A percentile compares a stretch with the other conserved stretches of the same genome.
These are phyloP conservation scores for Coelinius sp. DNA, from an alignment of 2,888 invertebrate genomes.

Conservation along the genomic window DNA sequence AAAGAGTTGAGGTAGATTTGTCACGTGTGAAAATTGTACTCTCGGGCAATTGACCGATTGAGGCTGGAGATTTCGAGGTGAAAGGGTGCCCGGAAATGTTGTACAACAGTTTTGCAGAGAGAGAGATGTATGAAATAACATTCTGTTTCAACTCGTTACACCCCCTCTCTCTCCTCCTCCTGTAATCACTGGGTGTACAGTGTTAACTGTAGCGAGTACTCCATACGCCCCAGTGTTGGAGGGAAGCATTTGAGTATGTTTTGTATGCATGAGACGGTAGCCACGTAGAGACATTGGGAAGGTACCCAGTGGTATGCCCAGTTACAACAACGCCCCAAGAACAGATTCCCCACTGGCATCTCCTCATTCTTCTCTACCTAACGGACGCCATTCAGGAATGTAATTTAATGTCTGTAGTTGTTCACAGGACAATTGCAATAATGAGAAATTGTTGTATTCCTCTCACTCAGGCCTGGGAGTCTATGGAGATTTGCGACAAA, in stretches of 20 bases:
- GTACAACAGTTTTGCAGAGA: constrained; percentile 17
- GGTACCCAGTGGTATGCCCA: constrained; percentile 9
- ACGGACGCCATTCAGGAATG: constrained; percentile 42
- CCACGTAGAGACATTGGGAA: constrained; percentile 17
- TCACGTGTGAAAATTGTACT: constrained; percentile 46
- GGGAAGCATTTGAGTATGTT: constrained; percentile 38
- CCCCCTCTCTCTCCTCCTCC: background rate
- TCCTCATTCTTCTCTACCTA: constrained; percentile 29
- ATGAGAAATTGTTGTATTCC: constrained; percentile 45
- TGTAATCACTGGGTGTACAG: constrained; percentile 17
- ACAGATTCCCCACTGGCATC: constrained; percentile 43
- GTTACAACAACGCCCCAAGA: constrained; percentile 28
- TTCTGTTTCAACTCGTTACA: constrained; percentile 16
- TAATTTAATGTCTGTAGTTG: constrained; percentile 59
- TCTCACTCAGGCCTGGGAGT: background rate
- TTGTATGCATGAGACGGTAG: constrained; percentile 48
- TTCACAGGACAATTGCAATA: constrained; percentile 58
- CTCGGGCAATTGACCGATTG: constrained; percentile 17
- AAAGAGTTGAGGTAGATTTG: constrained; percentile 32
- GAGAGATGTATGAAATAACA: background rate
- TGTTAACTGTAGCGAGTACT: constrained; percentile 21
- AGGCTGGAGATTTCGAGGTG: constrained; percentile 18
- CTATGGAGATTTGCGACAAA: background rate
- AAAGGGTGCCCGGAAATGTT: constrained; percentile 14
- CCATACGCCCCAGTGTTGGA: constrained; percentile 2